Conservation (phyloP, 2,113 vertebrate genomes). For the Macroglossus sobrinus region DNA sequence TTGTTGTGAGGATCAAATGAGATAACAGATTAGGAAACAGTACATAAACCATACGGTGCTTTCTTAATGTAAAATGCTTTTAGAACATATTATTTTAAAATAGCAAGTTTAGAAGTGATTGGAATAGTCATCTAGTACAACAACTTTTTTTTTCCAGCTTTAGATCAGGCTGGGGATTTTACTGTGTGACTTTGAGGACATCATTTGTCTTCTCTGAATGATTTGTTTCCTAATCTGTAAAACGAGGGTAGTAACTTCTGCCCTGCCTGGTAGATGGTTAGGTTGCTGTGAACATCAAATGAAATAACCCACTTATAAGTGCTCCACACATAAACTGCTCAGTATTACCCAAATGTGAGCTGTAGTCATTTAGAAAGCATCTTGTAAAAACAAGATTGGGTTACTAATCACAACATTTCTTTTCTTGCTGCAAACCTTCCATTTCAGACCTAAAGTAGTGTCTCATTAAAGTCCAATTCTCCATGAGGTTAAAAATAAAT, state of each 20-base stretch:
- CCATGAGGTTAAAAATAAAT: slow-evolving; percentile 62
- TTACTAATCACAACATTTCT: not conserved
- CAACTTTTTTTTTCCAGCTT: not conserved
- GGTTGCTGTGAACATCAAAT: not conserved
- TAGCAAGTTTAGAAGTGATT: not conserved
- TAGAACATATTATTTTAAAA: not conserved
- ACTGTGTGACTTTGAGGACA: not conserved
- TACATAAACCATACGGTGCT: not conserved
- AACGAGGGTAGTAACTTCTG: not conserved
- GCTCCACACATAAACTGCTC: not conserved
- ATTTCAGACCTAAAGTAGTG: slow-evolving; percentile 21
- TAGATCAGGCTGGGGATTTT: not conserved
- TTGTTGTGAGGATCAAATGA: not conserved
- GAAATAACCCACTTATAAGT: not conserved
- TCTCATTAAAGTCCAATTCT: slow-evolving; percentile 57
- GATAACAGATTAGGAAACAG: not conserved
- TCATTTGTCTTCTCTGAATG: not conserved
- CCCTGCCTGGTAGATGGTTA: not conserved
- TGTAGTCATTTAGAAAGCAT: not conserved
- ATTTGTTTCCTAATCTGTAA: not conserved
- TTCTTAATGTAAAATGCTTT: not conserved
- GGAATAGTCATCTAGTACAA: not conserved
- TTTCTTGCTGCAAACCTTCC: not conserved
- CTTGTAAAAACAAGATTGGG: not conserved
- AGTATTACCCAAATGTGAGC: not conserved